These are phyloP conservation scores for Halictus quadricinctus DNA, from an alignment of 2,888 invertebrate genomes.

Conservation along the genomic window DNA sequence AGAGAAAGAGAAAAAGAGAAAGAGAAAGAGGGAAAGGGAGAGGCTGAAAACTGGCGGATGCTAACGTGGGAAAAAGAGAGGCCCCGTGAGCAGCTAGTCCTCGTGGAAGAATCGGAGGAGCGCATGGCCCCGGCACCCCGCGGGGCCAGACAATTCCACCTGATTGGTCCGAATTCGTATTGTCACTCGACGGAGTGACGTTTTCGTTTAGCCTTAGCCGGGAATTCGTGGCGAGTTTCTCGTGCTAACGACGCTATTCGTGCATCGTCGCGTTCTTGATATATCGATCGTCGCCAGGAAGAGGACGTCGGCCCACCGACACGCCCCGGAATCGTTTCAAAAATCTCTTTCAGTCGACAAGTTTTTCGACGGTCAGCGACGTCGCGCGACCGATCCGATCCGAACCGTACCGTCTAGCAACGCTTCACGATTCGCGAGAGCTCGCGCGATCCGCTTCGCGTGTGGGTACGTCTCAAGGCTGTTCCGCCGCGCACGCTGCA, in stretches of 20 bases:
- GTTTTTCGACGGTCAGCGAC: not conserved
- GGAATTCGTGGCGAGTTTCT: conserved; percentile 65
- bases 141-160: conserved; percentile 79
- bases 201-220: conserved; percentile 61
- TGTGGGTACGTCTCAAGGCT: not conserved
- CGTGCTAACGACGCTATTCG: conserved; percentile 72
- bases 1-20: not conserved
- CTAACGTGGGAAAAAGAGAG: conserved; percentile 75
- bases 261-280: conserved; percentile 66
- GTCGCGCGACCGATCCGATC: not conserved
- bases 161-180: conserved; percentile 79
- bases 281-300: conserved; percentile 68
- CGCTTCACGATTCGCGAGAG: not conserved
- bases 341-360: conserved; percentile 9
- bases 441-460: not conserved
- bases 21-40: not conserved
- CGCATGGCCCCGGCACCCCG: conserved; percentile 71
- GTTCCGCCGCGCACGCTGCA: not conserved
- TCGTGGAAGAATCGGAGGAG: conserved; percentile 57
- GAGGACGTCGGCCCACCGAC: conserved; percentile 37
- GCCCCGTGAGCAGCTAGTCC: conserved; percentile 46
- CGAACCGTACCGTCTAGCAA: not conserved
- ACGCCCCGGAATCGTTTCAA: conserved; percentile 53
- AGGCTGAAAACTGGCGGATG: conserved; percentile 59
- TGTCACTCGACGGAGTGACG: conserved; percentile 68